Evolutionary conservation across 2,797 vertebrate genomes (phyloP).

Genomic region (Hippopotamyrus pictus): DNA sequence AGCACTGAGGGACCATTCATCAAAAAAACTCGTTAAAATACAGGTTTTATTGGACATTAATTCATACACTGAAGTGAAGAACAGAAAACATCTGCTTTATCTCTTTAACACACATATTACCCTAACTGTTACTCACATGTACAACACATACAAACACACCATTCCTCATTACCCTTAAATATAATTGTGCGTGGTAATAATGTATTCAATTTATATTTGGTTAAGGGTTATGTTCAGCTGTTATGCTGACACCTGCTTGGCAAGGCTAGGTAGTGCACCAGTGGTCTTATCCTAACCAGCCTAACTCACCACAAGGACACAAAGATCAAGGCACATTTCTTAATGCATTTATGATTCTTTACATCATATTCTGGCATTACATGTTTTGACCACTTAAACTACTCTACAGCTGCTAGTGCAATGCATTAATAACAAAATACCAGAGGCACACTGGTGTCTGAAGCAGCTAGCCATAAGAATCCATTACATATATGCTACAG

Average conservation of each 20-base stretch:
- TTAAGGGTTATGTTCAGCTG: background rate
- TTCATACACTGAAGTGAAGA: background rate
- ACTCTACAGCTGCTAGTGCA: background rate
- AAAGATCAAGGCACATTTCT: background rate
- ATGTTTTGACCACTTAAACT: background rate
- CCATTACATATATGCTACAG: background rate
- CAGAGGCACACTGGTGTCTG: background rate
- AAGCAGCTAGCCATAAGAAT: background rate
- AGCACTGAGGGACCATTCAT: background rate
- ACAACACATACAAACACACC: background rate
- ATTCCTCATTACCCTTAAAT: background rate
- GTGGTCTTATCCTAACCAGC: background rate
- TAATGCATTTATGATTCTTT: background rate
- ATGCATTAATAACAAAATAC: slow-evolving; percentile 3
- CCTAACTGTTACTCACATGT: background rate
- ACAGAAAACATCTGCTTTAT: background rate
- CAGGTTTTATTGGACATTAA: background rate
- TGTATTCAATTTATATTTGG: background rate
- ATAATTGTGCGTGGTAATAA: background rate
- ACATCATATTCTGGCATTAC: background rate
- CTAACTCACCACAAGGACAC: background rate
- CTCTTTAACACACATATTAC: background rate
- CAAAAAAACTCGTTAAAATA: background rate
- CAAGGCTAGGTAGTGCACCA: background rate
- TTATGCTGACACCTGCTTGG: background rate